Conservation (phyloP, 2,888 invertebrate genomes). For the Choreutis nemorana region DNA sequence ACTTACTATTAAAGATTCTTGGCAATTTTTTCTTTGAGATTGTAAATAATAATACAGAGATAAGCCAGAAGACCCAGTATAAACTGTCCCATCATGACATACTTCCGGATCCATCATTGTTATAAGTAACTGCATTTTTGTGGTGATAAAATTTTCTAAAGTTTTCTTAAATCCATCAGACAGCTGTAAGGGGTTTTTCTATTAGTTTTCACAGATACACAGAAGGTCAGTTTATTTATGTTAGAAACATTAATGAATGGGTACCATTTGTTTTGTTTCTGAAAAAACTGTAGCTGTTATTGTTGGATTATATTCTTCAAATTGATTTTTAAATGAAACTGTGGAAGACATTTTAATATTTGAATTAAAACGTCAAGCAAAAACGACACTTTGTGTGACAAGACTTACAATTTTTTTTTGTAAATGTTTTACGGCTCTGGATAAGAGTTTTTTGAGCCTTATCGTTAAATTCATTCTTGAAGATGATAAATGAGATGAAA, state of each 20-base stretch:
- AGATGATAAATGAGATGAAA: too few relatives aligned
- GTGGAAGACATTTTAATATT: conserved; percentile 21
- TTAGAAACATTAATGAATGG: conserved; percentile 6
- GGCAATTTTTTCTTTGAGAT: conserved; percentile 22
- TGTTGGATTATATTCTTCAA: conserved; percentile 43
- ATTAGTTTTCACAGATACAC: too few relatives aligned
- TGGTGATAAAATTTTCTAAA: conserved; percentile 40
- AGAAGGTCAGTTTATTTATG: neutral
- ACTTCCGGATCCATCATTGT: conserved; percentile 45
- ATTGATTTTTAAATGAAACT: conserved; percentile 52
- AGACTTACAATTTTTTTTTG: too few relatives aligned
- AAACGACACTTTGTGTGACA: too few relatives aligned
- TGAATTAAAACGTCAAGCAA: too few relatives aligned
- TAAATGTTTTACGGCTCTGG: too few relatives aligned
- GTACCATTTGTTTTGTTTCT: conserved; percentile 25
- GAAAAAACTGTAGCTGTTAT: conserved; percentile 32
- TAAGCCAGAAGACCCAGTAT: conserved; percentile 79
- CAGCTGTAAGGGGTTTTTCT: conserved; percentile 55
- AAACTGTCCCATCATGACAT: conserved; percentile 71
- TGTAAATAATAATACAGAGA: conserved; percentile 70
- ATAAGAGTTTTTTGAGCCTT: too few relatives aligned
- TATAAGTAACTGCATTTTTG: conserved; percentile 39
- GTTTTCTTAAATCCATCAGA: conserved; percentile 44
- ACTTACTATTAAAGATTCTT: neutral
- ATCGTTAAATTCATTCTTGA: too few relatives aligned